phyloP scores from a whole-genome alignment of 2,888 invertebrate species.

The Harpalus rubripes region DNA sequence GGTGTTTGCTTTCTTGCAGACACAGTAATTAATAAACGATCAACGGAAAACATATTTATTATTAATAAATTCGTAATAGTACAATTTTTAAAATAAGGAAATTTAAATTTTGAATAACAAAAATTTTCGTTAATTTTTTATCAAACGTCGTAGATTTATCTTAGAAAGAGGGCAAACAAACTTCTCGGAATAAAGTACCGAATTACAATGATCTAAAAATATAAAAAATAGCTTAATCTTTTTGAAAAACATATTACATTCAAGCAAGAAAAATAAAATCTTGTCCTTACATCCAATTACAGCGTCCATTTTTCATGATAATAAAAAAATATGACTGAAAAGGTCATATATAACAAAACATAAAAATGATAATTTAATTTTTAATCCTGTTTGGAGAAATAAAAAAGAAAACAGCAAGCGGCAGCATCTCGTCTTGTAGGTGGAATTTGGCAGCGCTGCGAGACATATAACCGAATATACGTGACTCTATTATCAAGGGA shows the following conservation, averaged over 20 bases:
- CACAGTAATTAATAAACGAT: too few species aligned
- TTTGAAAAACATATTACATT: background rate
- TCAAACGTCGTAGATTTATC: too few species aligned
- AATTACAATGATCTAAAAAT: too few species aligned
- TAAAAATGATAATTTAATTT: constrained; percentile 59
- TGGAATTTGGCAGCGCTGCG: constrained; percentile 14
- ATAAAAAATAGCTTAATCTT: background rate
- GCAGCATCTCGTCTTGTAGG: background rate
- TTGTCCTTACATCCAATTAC: constrained; percentile 22
- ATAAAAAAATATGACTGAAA: constrained; percentile 39
- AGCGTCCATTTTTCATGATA: constrained; percentile 34
- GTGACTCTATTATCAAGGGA: constrained; percentile 52
- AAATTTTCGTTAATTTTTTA: too few species aligned
- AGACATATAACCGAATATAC: constrained; percentile 42
- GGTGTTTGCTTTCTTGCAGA: too few species aligned
- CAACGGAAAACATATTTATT: too few species aligned
- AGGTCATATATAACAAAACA: constrained; percentile 38
- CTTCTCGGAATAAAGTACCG: too few species aligned
- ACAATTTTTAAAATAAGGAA: too few species aligned
- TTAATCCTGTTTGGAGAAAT: constrained; percentile 47
- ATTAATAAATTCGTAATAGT: too few species aligned
- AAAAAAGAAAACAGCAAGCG: constrained; percentile 19
- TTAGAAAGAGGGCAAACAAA: too few species aligned
- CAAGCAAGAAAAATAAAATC: constrained; percentile 8
- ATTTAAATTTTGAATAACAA: too few species aligned